Percentiles rank a stretch among this genome's conserved stretches.
phyloP scores from a whole-genome alignment of 2,888 invertebrate genomes.

The Lamellibrachia columna region DNA sequence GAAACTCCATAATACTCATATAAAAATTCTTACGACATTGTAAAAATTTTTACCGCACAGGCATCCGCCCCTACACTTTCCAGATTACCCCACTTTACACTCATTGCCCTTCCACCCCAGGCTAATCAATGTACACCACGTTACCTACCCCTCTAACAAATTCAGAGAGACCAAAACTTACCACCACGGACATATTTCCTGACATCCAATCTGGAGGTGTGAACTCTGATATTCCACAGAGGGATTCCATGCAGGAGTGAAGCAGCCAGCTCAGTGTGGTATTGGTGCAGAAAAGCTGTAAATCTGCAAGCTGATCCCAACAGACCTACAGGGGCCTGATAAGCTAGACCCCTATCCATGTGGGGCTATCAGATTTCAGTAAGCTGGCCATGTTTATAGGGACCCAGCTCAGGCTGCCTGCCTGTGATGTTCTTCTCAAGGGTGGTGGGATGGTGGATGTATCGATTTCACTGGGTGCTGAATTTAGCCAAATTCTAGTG shows the following conservation, averaged over 20 bases:
- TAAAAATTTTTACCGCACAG: background rate
- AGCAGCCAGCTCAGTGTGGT: background rate
- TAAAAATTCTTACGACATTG: background rate
- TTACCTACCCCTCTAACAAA: background rate
- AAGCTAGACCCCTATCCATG: constrained; percentile 16
- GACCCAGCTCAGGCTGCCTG: background rate
- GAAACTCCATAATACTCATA: background rate
- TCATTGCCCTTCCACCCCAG: background rate
- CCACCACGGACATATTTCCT: background rate
- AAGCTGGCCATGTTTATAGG: background rate
- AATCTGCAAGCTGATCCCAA: background rate
- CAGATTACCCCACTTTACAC: background rate
- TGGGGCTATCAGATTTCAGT: constrained; percentile 12
- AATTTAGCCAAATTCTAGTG: too few relatives aligned
- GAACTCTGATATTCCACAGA: constrained; percentile 5
- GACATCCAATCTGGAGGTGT: background rate
- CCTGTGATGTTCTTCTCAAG: background rate
- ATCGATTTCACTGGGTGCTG: background rate
- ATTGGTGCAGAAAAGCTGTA: constrained; percentile 11
- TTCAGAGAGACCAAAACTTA: constrained; percentile 1
- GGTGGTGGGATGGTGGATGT: background rate
- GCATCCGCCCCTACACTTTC: background rate
- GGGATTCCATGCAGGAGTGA: background rate
- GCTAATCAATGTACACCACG: background rate
- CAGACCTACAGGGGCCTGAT: constrained; percentile 10